Base-by-base conservation (phyloP, 2,888 invertebrate species). In the Diadegma fenestrale region DNA sequence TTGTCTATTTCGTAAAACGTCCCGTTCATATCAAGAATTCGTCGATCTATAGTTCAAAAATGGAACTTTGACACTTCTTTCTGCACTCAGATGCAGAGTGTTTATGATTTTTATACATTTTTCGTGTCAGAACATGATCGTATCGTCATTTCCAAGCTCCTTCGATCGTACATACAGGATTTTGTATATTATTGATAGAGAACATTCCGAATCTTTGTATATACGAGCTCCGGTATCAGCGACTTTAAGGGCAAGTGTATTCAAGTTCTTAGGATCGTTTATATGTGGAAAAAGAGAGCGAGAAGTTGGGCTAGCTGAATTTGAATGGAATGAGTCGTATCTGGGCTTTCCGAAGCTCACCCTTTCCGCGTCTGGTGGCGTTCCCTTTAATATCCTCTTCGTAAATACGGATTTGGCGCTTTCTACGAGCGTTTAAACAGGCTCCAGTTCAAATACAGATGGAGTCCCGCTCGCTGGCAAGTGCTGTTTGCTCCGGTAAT, bases 391-490 rank as follows among this genome's bases (percentile, higher is more conserved):
- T 82, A 77, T 84, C 80, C 92, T 93, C 86, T 93, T 91, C 92
- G 93, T 92, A 94, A 93, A 94, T 92, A 93, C 91, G 91, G 93
- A 94, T 93, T 93, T 93, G 91, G 90, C 92, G 92, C 93, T 90
- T 84, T 85, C 88, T 43, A 73, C 72, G 80, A 88, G 90, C 91
- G 92, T 92, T 93, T 91, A 94, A 94, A 93, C 92, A 94, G 90
- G 90, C 89, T 88, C 88, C 78, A 91, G 92, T 90, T 91, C 92
- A 93, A 94, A 93, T 93, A 93, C 94, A 94, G 93, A 94, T 93
- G 94, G 92, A 92, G 92, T 91, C 92, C 90, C 88, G 69, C 48
- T 54, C 69, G 78, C 76, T 80, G 86, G 80, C 89, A 88, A 90
- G 88, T 79, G 51, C 73, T 92, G 90, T 93, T 93, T 93, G 88